phyloP scores from a whole-genome alignment of 1,140 invertebrate genomes.

The Acromyrmex charruanus region DNA sequence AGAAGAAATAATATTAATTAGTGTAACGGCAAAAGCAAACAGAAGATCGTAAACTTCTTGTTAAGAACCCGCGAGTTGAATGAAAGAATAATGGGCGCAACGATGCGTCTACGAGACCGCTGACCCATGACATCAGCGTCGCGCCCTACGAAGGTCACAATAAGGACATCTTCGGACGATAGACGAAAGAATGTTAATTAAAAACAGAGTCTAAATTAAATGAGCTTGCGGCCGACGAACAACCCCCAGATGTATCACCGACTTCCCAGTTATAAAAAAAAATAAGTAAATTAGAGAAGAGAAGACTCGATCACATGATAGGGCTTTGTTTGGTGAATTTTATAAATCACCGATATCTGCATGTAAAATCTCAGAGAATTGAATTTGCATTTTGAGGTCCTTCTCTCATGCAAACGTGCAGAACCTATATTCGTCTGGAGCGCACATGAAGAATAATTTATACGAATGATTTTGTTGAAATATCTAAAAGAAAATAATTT shows the following conservation, averaged over 20 bases:
- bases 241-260: neutral
- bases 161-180: neutral
- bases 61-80: neutral
- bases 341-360: constrained; percentile 19
- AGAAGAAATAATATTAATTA: neutral
- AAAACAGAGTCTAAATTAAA: constrained; percentile 9
- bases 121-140: constrained; percentile 49
- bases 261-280: neutral
- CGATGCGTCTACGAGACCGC: neutral
- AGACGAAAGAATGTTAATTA: constrained; percentile 4
- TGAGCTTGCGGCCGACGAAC: neutral
- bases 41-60: constrained; percentile 25
- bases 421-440: no score
- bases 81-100: neutral
- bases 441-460: neutral
- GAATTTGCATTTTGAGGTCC: neutral
- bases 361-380: neutral
- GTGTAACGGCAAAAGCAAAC: neutral
- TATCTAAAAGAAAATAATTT: no score
- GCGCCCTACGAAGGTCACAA: constrained; percentile 6
- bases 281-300: neutral
- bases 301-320: neutral
- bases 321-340: neutral
- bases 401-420: neutral
- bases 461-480: no score